Base-by-base conservation (phyloP, 2,797 vertebrate genomes). In the Salmo trutta region DNA sequence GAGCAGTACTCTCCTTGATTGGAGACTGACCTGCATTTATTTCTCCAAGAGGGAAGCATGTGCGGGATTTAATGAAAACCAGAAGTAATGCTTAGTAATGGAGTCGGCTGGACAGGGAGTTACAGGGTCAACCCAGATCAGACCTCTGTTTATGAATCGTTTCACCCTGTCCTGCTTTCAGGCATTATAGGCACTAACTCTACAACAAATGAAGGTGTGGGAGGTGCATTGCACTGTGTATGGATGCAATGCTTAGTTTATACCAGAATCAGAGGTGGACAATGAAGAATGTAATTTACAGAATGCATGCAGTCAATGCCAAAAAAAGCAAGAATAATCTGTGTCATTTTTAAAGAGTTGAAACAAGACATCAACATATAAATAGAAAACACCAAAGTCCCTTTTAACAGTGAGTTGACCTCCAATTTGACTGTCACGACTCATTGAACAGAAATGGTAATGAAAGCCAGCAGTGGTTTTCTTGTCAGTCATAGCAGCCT, bases 1-100 rank as follows among this genome's bases (percentile, higher is more conserved):
- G 85, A 85, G 83, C 82, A 77, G 79, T 91, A 93, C 93, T 94
- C 91, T 91, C 66, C 3, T 82, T 91, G 91, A 93, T 93, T 91
- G 91, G 90, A 83, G 76, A 83, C 87, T 90, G 88, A 88, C 88
- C 87, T 90, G 83, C 80, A 87, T 90, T 88, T 85, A 85, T 86
- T 89, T 87, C 90, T 87, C 79, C 72, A 17, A 64, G 67, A 47
- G 69, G 78, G 75, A 79, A 81, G 82, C 79, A 77, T 75, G 83
- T 73, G 79, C 78, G 73, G 84, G 84, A 88, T 88, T 91, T 83
- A 83, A 84, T 83, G 78, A 79, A 77, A 89, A 85, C 82, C 56
- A 68, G 52, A 79, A 78, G 81, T 84, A 90, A 87, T 87, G 83
- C 80, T 87, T 74, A 73, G 82, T 88, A 87, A 91, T 86, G 82